Evolutionary conservation across 1,140 invertebrate species (phyloP), one percentile per base, ranked within the genome.

Genomic region (Centruroides vittatus): DNA sequence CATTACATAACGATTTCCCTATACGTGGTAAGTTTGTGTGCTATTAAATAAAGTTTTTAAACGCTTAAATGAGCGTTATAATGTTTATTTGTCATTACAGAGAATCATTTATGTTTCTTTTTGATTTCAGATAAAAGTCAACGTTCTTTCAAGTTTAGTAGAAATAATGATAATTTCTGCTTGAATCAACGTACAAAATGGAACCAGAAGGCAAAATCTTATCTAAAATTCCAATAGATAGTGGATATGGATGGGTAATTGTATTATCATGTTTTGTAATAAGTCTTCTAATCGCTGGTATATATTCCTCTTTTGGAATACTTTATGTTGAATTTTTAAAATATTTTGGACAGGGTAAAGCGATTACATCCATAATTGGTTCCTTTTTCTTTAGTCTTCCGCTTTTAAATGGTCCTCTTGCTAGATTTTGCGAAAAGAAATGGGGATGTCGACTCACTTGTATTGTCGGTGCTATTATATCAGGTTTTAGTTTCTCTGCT

Each of bases 271-370:
- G 92, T 0, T 97, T 99, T 73, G 80, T 93, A 74, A 93, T 89
- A 76, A 96, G 96, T 73, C 75, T 94, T 11, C 78, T 98, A 41
- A 91, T 98, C 12, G 95, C 98, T 71, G 95, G 95, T 35, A 92
- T 97, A 60, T 91, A 95, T 55, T 96, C 94, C 76, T 91, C 89
- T 35, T 91, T 89, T 68, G 87, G 88, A 23, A 76, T 84, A 49
- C 82, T 94, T 58, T 76, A 86, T 35, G 69, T 73, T 2, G 72
- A 81, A 10, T 80, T 86, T 59, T 66, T 76, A 7, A 68, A 73
- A 1, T 71, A 78, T 41, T 85, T 86, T 68, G 67, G 78, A 10
- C 77, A 78, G 66, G 80, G 79, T 5, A 81, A 82, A 65, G 80
- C 86, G 0, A 76, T 84, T 66, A 87, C 88, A 10, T 81, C 91